phyloP scores from a whole-genome alignment of 2,888 invertebrate species.

The Mythimna pallens region DNA sequence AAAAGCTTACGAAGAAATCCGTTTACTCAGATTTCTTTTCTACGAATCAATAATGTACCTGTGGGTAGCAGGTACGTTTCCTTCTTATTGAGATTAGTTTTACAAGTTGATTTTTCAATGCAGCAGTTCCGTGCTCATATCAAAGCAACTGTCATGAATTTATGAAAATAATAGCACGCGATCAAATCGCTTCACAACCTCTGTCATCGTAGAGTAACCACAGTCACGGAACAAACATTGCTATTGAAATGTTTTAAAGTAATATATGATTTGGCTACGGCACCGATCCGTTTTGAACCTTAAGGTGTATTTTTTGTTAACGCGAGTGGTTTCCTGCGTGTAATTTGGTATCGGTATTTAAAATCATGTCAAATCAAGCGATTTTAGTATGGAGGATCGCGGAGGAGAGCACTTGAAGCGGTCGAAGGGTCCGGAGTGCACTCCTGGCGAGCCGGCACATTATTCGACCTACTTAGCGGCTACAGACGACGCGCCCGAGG shows the following conservation, averaged over 20 bases:
- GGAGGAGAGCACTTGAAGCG: slow-evolving; percentile 77
- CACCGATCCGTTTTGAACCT: slow-evolving; percentile 8
- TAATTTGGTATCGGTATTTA: slow-evolving; percentile 85
- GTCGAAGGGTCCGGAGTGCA: slow-evolving; percentile 82
- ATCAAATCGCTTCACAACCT: slow-evolving; percentile 57
- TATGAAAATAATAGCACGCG: slow-evolving; percentile 67
- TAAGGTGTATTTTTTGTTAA: slow-evolving; percentile 32
- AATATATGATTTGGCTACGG: slow-evolving; percentile 16
- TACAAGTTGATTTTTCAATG: slow-evolving; percentile 49
- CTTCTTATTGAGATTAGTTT: slow-evolving; percentile 18
- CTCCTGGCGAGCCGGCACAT: slow-evolving; percentile 85
- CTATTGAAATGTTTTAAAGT: slow-evolving; percentile 56
- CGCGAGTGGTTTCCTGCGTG: slow-evolving; percentile 40
- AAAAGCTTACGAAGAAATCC: not conserved
- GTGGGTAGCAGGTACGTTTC: not conserved
- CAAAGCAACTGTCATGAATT: slow-evolving; percentile 58
- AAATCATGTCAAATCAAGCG: slow-evolving; percentile 90
- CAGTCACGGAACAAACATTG: slow-evolving; percentile 57
- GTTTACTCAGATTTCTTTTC: slow-evolving; percentile 4
- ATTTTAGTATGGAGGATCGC: slow-evolving; percentile 85
- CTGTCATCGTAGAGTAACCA: slow-evolving; percentile 62
- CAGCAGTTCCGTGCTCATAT: slow-evolving; percentile 51
- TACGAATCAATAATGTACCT: slow-evolving; percentile 14
- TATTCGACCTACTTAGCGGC: slow-evolving; percentile 89
- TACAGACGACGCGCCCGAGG: slow-evolving; percentile 78